Conservation (phyloP, 2,113 vertebrate genomes). For the Mungos mungo region DNA sequence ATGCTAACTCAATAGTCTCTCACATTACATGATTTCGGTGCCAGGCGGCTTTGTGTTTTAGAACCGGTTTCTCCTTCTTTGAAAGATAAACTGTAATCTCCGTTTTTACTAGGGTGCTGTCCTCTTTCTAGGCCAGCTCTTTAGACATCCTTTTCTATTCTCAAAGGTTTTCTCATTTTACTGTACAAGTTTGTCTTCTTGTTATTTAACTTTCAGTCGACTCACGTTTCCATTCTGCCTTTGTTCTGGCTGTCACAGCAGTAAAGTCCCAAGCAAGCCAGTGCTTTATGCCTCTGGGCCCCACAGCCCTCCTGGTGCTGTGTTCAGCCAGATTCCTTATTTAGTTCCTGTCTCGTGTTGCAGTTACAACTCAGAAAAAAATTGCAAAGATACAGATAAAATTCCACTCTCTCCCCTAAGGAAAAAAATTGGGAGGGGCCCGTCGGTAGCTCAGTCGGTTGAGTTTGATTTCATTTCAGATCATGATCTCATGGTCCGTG, state of each 20-base stretch:
- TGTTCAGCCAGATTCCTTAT: not conserved
- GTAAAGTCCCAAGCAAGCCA: not conserved
- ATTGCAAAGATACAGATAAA: not conserved
- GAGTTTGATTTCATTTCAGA: too few species aligned
- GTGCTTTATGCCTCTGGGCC: not conserved
- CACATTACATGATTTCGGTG: not conserved
- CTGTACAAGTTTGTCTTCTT: not conserved
- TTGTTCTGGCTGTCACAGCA: not conserved
- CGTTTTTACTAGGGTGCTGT: not conserved
- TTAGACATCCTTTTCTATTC: not conserved
- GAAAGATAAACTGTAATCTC: constrained; percentile 10
- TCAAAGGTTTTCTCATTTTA: not conserved
- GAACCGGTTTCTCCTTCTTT: not conserved
- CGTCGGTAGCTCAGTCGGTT: too few species aligned
- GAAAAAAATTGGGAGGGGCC: too few species aligned
- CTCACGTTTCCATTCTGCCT: not conserved
- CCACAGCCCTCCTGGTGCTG: not conserved
- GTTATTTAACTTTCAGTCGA: not conserved
- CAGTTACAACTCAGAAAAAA: not conserved
- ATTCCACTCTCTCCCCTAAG: not conserved
- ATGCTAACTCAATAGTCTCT: not conserved
- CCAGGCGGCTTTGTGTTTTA: not conserved
- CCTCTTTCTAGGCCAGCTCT: not conserved
- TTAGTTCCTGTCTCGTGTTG: not conserved
- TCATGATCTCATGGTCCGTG: too few species aligned